These are phyloP conservation scores for Halcyon smyrnensis DNA, from an alignment of 2,797 vertebrate species.

Conservation along the genomic window DNA sequence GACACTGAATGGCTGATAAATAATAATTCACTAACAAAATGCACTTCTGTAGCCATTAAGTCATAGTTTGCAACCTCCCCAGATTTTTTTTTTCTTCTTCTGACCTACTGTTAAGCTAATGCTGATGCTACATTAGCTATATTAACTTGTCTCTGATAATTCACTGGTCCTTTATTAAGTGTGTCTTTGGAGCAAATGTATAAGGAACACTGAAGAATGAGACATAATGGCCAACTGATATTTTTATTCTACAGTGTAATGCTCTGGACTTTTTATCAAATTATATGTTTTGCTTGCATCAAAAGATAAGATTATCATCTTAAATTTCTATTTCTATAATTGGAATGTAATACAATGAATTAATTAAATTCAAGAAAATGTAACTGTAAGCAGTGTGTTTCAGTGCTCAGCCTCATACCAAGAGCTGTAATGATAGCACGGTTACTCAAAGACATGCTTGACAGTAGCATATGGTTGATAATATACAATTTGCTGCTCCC, in stretches of 20 bases:
- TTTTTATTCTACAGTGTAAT: background rate
- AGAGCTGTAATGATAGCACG: background rate
- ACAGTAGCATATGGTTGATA: background rate
- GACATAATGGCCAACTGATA: background rate
- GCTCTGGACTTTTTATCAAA: background rate
- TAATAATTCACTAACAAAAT: background rate
- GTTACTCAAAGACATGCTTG: background rate
- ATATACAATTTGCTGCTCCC: background rate
- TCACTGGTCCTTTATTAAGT: background rate
- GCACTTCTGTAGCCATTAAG: background rate
- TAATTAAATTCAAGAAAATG: background rate
- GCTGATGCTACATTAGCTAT: background rate
- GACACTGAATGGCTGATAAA: background rate
- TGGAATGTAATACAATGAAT: background rate
- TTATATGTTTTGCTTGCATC: background rate
- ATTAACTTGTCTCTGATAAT: background rate
- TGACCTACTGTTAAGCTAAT: background rate
- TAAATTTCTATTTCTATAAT: background rate
- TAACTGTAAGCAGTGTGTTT: background rate
- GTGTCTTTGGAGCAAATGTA: background rate
- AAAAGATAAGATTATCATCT: background rate
- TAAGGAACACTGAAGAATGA: background rate
- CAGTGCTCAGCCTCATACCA: background rate
- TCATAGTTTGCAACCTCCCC: background rate
- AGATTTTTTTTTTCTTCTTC: background rate